A percentile compares a stretch with the other conserved stretches of the same genome.
phyloP scores from a whole-genome alignment of 2,888 invertebrate species.

The Synergus laeviventris region DNA sequence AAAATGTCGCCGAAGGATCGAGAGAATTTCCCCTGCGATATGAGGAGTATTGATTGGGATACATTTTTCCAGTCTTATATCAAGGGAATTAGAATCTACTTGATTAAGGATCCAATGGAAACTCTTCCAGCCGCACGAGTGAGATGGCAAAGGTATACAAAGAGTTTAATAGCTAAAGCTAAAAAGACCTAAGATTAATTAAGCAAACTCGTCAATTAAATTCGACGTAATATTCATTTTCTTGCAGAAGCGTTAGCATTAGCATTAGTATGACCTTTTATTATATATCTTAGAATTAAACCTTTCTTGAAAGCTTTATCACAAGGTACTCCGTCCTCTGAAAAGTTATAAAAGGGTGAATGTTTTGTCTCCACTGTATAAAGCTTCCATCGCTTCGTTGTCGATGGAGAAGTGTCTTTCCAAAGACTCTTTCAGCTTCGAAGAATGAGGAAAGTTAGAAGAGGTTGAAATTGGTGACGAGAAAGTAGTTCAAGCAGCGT shows the following conservation, averaged over 20 bases:
- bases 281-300: background rate
- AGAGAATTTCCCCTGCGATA: constrained; percentile 84
- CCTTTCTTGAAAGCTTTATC: background rate
- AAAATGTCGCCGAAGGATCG: constrained; percentile 80
- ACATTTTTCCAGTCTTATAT: constrained; percentile 83
- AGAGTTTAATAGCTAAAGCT: constrained; percentile 17
- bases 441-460: constrained; percentile 16
- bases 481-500: constrained; percentile 13
- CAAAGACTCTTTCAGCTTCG: constrained; percentile 12
- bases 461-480: constrained; percentile 11
- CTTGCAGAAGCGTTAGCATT: background rate
- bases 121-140: constrained; percentile 82
- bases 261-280: no score
- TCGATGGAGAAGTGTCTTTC: constrained; percentile 23
- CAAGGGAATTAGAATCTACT: constrained; percentile 85
- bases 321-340: background rate
- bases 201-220: background rate
- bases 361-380: constrained; percentile 23
- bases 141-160: constrained; percentile 78
- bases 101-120: constrained; percentile 88
- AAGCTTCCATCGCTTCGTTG: constrained; percentile 1
- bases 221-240: background rate
- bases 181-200: background rate
- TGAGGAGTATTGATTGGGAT: constrained; percentile 86
- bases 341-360: background rate